Evolutionary conservation across 2,888 invertebrate species (phyloP), one percentile per base, ranked within the genome.

Genomic region (Agrenia bidenticulata): DNA sequence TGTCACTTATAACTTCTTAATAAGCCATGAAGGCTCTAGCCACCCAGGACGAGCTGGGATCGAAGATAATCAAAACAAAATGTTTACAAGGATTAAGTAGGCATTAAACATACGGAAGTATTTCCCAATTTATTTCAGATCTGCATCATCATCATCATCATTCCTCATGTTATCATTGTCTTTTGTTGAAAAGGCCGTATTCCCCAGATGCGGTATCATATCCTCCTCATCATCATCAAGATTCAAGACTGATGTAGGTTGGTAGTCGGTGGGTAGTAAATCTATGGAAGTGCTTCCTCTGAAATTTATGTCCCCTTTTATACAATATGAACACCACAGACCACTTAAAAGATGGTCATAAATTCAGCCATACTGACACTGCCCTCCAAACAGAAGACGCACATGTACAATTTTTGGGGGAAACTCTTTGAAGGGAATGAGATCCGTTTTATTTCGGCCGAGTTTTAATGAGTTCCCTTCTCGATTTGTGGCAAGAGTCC

Each of bases 291-390:
- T 55, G 55, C 26, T 55, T 27, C 26, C 17, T 41, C 42, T 17
- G 17, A 49, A 63, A 63, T 63, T 63, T 63, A 63, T 63, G 62
- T 55, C 55, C 62, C 37, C 56, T 62, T 62, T 56, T 42, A 55
- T 56, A 45, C 26, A 23, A 53, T 13, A 27, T 55, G 56, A 1
- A 51, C 39, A 61, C 39, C 24, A 61, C 27, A 23, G 63, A 63
- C 45, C 63, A 63, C 63, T 63, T 63, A 63, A 57, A 39, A 37
- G 57, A 57, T 37, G 56, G 49, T 50, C 49, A 56, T 63, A 63
- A 63, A 63, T 63, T 63, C 51, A 49, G 39, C 26, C 37, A 17
- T 27, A 32, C 56, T 62, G 53, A 63, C 63, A 63, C 58, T 15
- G 19, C 5, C 9, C 45, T 32, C 32, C 11, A 32, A 32, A 32